These are phyloP conservation scores for Xylocopa sonorina DNA, from an alignment of 1,140 invertebrate genomes.

Conservation along the genomic window DNA sequence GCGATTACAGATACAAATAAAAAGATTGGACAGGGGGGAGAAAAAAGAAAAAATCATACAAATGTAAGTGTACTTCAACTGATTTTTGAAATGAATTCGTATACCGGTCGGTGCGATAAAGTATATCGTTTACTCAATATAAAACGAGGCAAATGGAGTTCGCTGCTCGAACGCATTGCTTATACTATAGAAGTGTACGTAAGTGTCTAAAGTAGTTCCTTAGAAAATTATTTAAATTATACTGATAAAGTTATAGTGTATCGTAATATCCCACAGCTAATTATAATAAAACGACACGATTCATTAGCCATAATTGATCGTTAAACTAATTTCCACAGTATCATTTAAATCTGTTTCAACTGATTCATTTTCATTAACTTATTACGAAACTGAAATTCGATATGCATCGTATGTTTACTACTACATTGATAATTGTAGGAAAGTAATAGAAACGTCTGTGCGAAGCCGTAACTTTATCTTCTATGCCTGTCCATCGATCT, in stretches of 20 bases:
- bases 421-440: constrained; percentile 59
- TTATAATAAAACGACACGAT: constrained; percentile 19
- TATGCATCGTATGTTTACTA: constrained; percentile 38
- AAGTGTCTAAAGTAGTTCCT: background rate
- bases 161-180: constrained; percentile 5
- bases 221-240: constrained; percentile 30
- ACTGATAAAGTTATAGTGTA: constrained; percentile 15
- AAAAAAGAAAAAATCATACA: constrained; percentile 55
- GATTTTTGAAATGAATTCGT: constrained; percentile 32
- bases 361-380: background rate
- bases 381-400: constrained; percentile 20
- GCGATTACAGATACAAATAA: constrained; percentile 51
- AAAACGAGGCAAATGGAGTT: background rate
- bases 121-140: constrained; percentile 16
- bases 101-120: background rate
- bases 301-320: constrained; percentile 1
- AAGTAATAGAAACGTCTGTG: constrained; percentile 68
- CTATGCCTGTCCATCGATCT: constrained; percentile 79
- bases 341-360: background rate
- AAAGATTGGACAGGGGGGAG: constrained; percentile 39
- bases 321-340: constrained; percentile 7
- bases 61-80: constrained; percentile 41
- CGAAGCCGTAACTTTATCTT: constrained; percentile 75
- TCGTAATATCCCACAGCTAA: background rate
- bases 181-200: background rate